phyloP scores from a whole-genome alignment of 1,140 invertebrate species.

The Papilio machaon region DNA sequence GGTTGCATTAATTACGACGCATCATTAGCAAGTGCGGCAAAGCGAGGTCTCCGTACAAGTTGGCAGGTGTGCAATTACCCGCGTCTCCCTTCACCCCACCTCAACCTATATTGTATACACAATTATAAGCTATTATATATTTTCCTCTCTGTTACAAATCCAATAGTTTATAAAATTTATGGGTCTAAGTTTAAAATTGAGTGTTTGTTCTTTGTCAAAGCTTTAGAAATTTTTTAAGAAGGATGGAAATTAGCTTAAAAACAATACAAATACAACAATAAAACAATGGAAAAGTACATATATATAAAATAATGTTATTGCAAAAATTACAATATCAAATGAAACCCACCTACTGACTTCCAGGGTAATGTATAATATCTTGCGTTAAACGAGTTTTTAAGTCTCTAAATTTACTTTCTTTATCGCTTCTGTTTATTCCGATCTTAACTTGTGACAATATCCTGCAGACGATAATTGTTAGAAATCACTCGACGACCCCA shows the following conservation, averaged over 20 bases:
- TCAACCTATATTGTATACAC: neutral
- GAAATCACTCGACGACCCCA: constrained; percentile 38
- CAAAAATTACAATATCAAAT: neutral
- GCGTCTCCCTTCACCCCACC: neutral
- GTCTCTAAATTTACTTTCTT: constrained; percentile 18
- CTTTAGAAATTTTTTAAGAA: neutral
- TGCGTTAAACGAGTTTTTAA: neutral
- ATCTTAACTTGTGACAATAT: constrained; percentile 32
- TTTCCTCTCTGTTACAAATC: neutral
- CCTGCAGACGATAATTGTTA: constrained; percentile 36
- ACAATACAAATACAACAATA: too few species aligned
- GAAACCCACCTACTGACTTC: neutral
- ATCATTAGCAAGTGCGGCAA: constrained; percentile 51
- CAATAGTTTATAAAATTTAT: neutral
- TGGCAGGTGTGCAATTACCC: constrained; percentile 34
- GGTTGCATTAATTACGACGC: constrained; percentile 55
- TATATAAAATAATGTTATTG: neutral
- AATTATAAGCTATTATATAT: constrained; percentile 6
- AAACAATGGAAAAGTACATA: too few species aligned
- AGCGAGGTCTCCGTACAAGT: neutral
- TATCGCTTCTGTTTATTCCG: constrained; percentile 34
- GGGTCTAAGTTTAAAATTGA: neutral
- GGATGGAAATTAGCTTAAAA: neutral
- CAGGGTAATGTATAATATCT: neutral
- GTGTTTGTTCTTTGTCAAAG: neutral